Conservation (phyloP, 2,113 vertebrate species). For the Salvator merianae region DNA sequence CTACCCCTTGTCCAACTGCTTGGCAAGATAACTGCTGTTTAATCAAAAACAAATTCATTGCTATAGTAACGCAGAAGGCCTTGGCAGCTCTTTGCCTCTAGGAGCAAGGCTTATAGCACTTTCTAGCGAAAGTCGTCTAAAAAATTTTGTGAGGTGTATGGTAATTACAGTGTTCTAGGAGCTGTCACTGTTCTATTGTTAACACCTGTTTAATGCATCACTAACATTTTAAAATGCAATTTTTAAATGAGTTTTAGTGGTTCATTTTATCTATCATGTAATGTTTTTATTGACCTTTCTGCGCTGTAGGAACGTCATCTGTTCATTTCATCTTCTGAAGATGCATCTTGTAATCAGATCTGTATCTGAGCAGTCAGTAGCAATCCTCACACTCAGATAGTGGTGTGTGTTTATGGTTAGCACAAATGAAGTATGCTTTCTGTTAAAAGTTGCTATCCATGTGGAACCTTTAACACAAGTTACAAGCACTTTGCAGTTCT, state of each 20-base stretch:
- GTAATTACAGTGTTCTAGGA: slow-evolving; percentile 24
- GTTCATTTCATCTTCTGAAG: background rate
- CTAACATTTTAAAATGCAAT: background rate
- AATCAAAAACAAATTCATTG: slow-evolving; percentile 10
- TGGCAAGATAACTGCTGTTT: slow-evolving; percentile 28
- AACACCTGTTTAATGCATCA: background rate
- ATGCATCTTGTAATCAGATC: background rate
- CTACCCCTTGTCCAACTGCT: slow-evolving; percentile 4
- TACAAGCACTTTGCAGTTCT: background rate
- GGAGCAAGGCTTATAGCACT: slow-evolving; percentile 3
- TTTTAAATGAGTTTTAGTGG: background rate
- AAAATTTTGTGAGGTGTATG: slow-evolving; percentile 37
- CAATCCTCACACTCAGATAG: background rate
- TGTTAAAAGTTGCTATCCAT: background rate
- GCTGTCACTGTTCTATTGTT: background rate
- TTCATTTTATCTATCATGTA: background rate
- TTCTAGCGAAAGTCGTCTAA: slow-evolving; percentile 45
- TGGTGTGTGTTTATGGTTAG: background rate
- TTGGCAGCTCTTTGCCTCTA: slow-evolving; percentile 23
- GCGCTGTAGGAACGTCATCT: background rate
- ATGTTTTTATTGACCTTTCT: background rate
- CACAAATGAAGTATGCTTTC: background rate
- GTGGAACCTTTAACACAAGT: background rate
- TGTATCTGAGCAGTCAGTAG: background rate
- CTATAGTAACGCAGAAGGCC: slow-evolving; percentile 39